These are phyloP conservation scores for Melanotaenia parkinsoni DNA, from an alignment of 2,797 vertebrate species.

Conservation along the genomic window DNA sequence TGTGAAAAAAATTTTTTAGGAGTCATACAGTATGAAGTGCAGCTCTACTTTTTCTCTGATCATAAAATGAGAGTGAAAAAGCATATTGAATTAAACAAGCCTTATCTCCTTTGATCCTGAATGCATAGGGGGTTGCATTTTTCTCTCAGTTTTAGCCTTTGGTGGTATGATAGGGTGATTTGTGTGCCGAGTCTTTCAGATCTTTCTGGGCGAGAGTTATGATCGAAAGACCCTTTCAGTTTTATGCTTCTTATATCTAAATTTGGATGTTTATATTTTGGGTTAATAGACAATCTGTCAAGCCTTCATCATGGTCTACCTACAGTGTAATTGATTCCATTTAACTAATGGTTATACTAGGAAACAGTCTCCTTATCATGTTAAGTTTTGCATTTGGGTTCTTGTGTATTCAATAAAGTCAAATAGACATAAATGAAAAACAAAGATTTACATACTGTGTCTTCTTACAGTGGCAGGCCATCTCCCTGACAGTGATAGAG, in stretches of 20 bases:
- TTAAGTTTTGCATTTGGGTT: neutral
- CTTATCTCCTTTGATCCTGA: slow-evolving; percentile 33
- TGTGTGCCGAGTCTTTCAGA: slow-evolving; percentile 10
- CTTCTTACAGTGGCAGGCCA: slow-evolving; percentile 94
- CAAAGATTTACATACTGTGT: slow-evolving; percentile 14
- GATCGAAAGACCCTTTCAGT: slow-evolving; percentile 10
- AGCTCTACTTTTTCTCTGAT: slow-evolving; percentile 33
- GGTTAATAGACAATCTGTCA: neutral
- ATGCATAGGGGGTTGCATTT: slow-evolving; percentile 37
- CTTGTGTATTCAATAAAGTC: neutral
- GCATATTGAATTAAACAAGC: slow-evolving; percentile 39
- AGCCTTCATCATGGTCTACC: slow-evolving; percentile 5
- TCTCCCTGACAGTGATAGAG: slow-evolving; percentile 98
- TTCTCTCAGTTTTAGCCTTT: slow-evolving; percentile 25
- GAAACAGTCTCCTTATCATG: neutral
- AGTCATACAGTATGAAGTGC: slow-evolving; percentile 2
- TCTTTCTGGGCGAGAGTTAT: neutral
- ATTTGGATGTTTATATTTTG: neutral
- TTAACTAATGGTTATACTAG: neutral
- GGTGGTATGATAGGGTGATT: slow-evolving; percentile 7
- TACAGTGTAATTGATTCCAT: slow-evolving; percentile 4
- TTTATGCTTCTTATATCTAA: neutral
- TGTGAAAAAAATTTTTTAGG: slow-evolving; percentile 7
- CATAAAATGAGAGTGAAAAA: slow-evolving; percentile 17
- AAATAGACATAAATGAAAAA: neutral